phyloP scores from a whole-genome alignment of 2,797 vertebrate species.

The Leucoraja ocellata region DNA sequence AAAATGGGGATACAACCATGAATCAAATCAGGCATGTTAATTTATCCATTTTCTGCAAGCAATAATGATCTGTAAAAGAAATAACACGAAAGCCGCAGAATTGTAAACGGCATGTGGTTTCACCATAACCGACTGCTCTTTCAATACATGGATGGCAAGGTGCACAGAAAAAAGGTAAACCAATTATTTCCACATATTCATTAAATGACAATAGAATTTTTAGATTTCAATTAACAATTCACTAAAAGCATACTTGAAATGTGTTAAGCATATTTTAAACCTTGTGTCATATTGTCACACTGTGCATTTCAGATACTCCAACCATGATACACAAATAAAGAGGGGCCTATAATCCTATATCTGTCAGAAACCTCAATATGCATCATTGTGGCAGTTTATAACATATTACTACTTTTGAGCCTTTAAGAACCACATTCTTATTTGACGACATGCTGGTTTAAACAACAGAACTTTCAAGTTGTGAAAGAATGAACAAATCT shows the following conservation, averaged over 20 bases:
- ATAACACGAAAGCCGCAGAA: neutral
- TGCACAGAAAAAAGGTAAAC: neutral
- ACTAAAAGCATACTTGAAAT: neutral
- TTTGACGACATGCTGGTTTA: neutral
- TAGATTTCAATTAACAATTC: neutral
- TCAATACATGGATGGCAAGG: neutral
- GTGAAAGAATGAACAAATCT: slow-evolving; percentile 58
- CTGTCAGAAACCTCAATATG: neutral
- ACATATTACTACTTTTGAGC: neutral
- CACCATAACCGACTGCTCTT: neutral
- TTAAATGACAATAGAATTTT: neutral
- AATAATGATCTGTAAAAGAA: neutral
- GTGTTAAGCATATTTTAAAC: neutral
- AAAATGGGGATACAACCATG: neutral
- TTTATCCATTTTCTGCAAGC: neutral
- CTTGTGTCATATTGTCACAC: neutral
- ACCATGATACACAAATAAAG: neutral
- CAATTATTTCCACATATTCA: neutral
- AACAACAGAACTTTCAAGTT: neutral
- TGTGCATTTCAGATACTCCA: neutral
- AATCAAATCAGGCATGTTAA: neutral
- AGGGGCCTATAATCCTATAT: neutral
- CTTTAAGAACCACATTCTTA: neutral
- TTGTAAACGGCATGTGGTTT: neutral
- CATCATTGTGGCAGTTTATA: neutral